phyloP scores from a whole-genome alignment of 2,888 invertebrate species.

The Pseudococcus longispinus region DNA sequence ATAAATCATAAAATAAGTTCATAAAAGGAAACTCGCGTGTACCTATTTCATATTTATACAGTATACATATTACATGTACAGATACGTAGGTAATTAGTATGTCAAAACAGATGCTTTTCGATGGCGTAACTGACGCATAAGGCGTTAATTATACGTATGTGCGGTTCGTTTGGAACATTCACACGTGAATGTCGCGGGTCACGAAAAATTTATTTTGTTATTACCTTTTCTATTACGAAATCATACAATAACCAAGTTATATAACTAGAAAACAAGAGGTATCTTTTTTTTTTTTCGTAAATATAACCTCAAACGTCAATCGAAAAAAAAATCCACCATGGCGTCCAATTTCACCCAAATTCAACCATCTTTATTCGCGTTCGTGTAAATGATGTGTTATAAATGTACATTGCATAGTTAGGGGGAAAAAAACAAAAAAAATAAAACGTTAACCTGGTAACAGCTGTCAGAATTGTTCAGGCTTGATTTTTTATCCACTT shows the following conservation, averaged over 20 bases:
- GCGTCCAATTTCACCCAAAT: conserved; percentile 3
- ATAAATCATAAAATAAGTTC: too few relatives aligned
- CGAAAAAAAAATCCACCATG: background rate
- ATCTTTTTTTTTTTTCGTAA: background rate
- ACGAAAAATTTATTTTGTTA: background rate
- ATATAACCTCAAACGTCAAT: background rate
- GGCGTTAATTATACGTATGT: background rate
- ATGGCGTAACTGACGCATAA: conserved; percentile 18
- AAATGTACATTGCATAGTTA: background rate
- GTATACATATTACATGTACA: background rate
- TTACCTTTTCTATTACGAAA: background rate
- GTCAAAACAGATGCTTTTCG: conserved; percentile 5
- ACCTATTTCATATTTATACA: background rate
- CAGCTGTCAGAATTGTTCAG: conserved; percentile 24
- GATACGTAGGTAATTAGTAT: background rate
- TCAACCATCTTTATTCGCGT: conserved; percentile 14
- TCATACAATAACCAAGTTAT: too few relatives aligned
- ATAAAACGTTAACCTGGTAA: conserved; percentile 33
- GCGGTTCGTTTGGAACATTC: background rate
- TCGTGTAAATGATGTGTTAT: conserved; percentile 4
- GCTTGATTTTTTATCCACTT: conserved; percentile 42
- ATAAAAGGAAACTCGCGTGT: background rate
- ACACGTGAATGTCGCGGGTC: conserved; percentile 15
- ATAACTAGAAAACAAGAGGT: too few relatives aligned
- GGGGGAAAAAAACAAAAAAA: background rate